Conservation (phyloP, 2,113 vertebrate species). For the Bucco capensis region DNA sequence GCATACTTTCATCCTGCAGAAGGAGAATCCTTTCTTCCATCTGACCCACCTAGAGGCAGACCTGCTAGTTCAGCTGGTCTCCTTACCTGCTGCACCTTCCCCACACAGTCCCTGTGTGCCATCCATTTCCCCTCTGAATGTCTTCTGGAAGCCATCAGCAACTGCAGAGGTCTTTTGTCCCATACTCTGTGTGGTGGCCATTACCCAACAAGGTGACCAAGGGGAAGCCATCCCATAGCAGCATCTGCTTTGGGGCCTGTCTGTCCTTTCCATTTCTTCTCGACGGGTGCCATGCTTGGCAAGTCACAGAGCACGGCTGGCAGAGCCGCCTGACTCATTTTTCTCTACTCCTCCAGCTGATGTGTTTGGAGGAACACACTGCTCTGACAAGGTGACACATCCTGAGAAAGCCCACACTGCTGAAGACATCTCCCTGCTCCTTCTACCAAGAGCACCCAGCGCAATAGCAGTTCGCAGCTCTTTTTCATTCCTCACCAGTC, state of each 20-base stretch:
- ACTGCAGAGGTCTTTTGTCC: neutral
- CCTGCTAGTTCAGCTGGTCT: neutral
- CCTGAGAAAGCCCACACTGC: slow-evolving; percentile 60
- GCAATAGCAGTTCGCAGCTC: slow-evolving; percentile 1
- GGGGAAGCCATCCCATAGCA: neutral
- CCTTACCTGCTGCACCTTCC: neutral
- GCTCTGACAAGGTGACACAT: slow-evolving; percentile 69
- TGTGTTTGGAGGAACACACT: slow-evolving; percentile 58
- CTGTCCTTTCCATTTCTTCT: neutral
- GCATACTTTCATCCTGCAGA: neutral
- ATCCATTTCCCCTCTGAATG: neutral
- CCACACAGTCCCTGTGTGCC: rapidly evolving
- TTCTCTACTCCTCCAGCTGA: slow-evolving; percentile 60
- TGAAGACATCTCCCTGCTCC: slow-evolving; percentile 18
- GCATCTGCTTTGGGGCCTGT: neutral
- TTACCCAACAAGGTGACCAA: neutral
- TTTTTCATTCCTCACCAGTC: slow-evolving; percentile 26
- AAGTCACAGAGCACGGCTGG: slow-evolving; percentile 8
- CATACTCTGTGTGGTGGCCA: neutral
- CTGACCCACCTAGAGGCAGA: neutral
- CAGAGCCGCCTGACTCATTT: slow-evolving; percentile 52
- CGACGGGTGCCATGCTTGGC: rapidly evolving
- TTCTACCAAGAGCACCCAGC: slow-evolving; percentile 28
- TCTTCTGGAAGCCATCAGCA: neutral
- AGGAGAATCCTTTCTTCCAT: neutral